A percentile compares a stretch with the other conserved stretches of the same genome.
These are phyloP conservation scores for Escarpia spicata DNA, from an alignment of 2,888 invertebrate species.

Conservation along the genomic window DNA sequence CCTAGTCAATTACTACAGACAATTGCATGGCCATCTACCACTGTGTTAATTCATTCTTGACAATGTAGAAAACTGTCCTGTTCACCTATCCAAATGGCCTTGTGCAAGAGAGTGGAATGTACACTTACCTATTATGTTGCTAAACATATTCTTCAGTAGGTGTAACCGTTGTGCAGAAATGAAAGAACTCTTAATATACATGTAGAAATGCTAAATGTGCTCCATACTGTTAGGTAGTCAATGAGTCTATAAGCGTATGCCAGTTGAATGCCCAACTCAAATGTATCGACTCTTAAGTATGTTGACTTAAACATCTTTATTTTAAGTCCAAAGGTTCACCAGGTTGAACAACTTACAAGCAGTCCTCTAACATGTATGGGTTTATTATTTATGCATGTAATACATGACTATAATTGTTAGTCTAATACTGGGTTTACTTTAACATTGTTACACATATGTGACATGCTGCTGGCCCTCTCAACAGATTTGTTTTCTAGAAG, in stretches of 20 bases:
- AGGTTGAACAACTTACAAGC: neutral
- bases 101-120: neutral
- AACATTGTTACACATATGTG: neutral
- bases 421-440: neutral
- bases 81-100: neutral
- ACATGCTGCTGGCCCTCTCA: neutral
- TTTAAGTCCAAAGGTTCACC: neutral
- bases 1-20: too few relatives aligned
- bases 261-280: neutral
- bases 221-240: neutral
- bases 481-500: neutral
- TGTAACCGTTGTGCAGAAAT: neutral
- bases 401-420: too few relatives aligned
- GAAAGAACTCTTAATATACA: neutral
- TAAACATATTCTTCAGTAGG: neutral
- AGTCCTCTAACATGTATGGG: neutral
- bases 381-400: too few relatives aligned
- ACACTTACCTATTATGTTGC: neutral
- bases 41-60: too few relatives aligned
- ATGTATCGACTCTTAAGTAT: neutral
- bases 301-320: neutral
- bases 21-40: too few relatives aligned
- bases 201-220: neutral
- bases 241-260: neutral
- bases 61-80: neutral